These are phyloP conservation scores for Brachynemurus nebulosus DNA, from an alignment of 2,888 invertebrate genomes.

Conservation along the genomic window DNA sequence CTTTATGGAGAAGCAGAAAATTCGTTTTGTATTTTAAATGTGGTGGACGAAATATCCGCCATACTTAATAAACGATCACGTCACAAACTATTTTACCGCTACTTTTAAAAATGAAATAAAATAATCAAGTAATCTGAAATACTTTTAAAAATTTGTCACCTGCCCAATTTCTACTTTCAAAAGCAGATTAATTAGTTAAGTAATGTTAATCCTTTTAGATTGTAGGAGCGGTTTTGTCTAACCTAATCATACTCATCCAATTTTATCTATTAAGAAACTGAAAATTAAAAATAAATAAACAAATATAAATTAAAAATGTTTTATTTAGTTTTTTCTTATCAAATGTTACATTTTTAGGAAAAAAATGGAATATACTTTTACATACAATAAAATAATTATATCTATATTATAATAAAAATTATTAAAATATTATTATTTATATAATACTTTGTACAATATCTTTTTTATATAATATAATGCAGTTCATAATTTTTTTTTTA, in stretches of 20 bases:
- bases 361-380: neutral
- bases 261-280: constrained; percentile 1
- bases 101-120: neutral
- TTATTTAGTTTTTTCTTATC: neutral
- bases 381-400: neutral
- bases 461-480: neutral
- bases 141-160: too few species aligned
- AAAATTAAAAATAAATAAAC: neutral
- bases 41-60: too few species aligned
- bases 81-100: too few species aligned
- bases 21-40: too few species aligned
- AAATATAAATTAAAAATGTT: neutral
- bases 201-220: neutral
- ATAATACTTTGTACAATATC: constrained; percentile 3
- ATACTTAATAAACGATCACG: too few species aligned
- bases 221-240: neutral
- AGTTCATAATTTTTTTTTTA: neutral
- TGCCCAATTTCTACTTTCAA: too few species aligned
- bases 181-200: neutral
- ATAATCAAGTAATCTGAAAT: neutral
- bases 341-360: neutral
- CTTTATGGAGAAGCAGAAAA: too few species aligned
- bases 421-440: neutral
- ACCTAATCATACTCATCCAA: neutral
- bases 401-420: neutral